Evolutionary conservation across 1,140 invertebrate genomes (phyloP).

Genomic region (Hycleus cichorii): DNA sequence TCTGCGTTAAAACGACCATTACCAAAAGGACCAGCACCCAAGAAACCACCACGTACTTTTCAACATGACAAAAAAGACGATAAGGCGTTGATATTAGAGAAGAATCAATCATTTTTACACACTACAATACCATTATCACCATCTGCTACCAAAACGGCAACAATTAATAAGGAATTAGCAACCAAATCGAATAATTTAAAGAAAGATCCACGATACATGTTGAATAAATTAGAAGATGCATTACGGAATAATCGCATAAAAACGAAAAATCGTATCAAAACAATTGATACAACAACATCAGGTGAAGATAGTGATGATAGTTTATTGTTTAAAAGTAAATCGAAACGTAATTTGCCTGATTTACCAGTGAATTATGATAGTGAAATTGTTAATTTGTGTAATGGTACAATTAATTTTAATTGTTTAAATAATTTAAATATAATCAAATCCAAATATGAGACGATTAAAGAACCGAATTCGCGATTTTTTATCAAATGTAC

Average conservation of each 20-base stretch:
- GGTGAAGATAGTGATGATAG: conserved; percentile 35
- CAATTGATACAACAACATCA: conserved; percentile 23
- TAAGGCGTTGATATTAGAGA: conserved; percentile 18
- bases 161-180: not conserved
- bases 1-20: conserved; percentile 54
- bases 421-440: conserved; percentile 48
- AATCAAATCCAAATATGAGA: conserved; percentile 37
- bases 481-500: conserved; percentile 34
- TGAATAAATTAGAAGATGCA: conserved; percentile 52
- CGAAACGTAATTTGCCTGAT: conserved; percentile 18
- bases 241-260: conserved; percentile 45
- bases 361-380: not conserved
- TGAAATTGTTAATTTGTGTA: conserved; percentile 1
- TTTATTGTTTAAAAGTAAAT: conserved; percentile 26
- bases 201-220: conserved; percentile 40
- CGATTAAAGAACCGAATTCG: conserved; percentile 32
- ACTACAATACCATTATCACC: not conserved
- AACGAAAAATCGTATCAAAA: conserved; percentile 20
- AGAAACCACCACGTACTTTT: conserved; percentile 64
- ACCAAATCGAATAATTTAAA: conserved; percentile 5
- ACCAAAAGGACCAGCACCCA: conserved; percentile 57
- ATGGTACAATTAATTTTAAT: conserved; percentile 36
- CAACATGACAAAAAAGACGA: conserved; percentile 35
- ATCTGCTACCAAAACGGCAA: not conserved
- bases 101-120: conserved; percentile 24